A percentile compares a stretch with the other conserved stretches of the same genome.
Conservation (phyloP, 1,140 invertebrate genomes). For the Cydia strobilella region DNA sequence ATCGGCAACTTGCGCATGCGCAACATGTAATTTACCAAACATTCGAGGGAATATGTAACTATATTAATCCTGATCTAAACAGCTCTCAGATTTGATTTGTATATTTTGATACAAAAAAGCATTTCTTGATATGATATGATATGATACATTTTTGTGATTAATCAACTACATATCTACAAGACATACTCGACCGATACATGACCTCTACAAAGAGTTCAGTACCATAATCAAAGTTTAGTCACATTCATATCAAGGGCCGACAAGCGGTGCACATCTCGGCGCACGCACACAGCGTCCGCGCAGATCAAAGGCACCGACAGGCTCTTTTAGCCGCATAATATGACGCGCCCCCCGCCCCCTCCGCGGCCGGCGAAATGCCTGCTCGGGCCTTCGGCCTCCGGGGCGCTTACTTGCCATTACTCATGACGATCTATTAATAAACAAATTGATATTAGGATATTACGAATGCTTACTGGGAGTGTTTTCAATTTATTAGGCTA, state of each 20-base stretch:
- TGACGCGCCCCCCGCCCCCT: constrained; percentile 69
- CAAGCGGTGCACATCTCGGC: constrained; percentile 63
- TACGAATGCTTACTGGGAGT: constrained; percentile 55
- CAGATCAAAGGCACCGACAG: constrained; percentile 79
- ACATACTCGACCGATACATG: too few relatives aligned
- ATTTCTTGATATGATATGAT: background rate
- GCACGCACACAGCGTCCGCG: constrained; percentile 61
- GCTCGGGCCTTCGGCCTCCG: constrained; percentile 55
- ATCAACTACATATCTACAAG: constrained; percentile 17
- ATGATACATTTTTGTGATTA: constrained; percentile 16
- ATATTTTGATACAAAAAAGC: background rate
- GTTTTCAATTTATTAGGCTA: constrained; percentile 40
- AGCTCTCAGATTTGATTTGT: background rate
- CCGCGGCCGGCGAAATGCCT: constrained; percentile 59
- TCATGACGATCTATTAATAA: constrained; percentile 78
- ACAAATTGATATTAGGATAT: constrained; percentile 76
- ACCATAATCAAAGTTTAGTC: constrained; percentile 78
- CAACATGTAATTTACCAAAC: constrained; percentile 64
- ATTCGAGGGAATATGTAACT: background rate
- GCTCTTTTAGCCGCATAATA: constrained; percentile 79
- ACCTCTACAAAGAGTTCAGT: constrained; percentile 72
- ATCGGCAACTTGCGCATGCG: constrained; percentile 47
- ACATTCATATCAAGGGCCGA: constrained; percentile 74
- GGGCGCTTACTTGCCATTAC: constrained; percentile 74
- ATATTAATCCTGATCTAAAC: background rate